These are phyloP conservation scores for Hypena proboscidalis DNA, from an alignment of 2,888 invertebrate genomes.

Conservation along the genomic window DNA sequence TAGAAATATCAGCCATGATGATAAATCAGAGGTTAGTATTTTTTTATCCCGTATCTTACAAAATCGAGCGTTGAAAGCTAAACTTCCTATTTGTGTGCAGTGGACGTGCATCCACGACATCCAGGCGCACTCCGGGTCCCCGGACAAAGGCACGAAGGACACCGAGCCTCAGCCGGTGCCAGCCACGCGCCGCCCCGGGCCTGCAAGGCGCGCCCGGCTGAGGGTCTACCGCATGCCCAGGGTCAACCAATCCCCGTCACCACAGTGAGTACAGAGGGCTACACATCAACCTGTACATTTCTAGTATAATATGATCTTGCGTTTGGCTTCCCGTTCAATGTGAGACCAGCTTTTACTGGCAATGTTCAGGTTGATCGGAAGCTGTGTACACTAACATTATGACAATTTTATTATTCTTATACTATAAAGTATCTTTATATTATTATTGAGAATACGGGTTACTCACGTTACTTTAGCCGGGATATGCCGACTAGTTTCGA, in stretches of 20 bases:
- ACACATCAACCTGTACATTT: neutral
- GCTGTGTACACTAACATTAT: no score
- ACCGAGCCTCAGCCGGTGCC: constrained; percentile 25
- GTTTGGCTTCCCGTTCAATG: no score
- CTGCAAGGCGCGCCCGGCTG: constrained; percentile 34
- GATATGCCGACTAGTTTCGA: no score
- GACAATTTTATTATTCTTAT: no score
- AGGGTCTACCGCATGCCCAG: constrained; percentile 45
- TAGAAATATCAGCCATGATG: constrained; percentile 94
- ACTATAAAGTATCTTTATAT: no score
- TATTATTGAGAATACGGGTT: no score
- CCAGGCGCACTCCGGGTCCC: constrained; percentile 85
- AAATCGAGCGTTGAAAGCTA: neutral
- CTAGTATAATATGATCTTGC: no score
- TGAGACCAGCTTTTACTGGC: no score
- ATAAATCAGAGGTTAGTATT: constrained; percentile 92
- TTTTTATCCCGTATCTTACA: neutral
- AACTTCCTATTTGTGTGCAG: constrained; percentile 64
- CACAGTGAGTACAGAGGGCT: constrained; percentile 30
- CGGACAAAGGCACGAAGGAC: constrained; percentile 61
- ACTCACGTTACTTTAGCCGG: no score
- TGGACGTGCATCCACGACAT: constrained; percentile 98
- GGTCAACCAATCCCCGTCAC: constrained; percentile 21
- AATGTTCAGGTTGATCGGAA: no score
- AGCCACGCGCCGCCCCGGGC: constrained; percentile 28